These are phyloP conservation scores for Thalassoma bifasciatum DNA, from an alignment of 2,113 vertebrate species.

Conservation along the genomic window DNA sequence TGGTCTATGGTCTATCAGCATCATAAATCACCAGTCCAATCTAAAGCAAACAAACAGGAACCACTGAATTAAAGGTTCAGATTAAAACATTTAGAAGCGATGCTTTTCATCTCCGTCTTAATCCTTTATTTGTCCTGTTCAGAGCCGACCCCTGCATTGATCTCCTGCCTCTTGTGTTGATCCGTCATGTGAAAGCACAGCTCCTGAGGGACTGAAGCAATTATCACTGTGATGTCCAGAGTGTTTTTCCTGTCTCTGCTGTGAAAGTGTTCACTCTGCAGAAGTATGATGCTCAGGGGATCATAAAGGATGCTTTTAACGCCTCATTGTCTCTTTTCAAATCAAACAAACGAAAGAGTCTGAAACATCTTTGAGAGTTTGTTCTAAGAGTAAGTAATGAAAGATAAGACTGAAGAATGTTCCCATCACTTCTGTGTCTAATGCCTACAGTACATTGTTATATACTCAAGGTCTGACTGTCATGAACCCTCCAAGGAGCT, in stretches of 20 bases:
- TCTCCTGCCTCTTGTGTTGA: constrained; percentile 18
- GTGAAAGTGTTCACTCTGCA: constrained; percentile 32
- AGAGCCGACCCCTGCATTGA: constrained; percentile 53
- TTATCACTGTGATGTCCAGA: constrained; percentile 11
- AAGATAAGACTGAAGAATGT: too few species aligned
- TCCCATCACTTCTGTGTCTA: too few species aligned
- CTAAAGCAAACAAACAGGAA: too few species aligned
- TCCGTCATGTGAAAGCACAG: constrained; percentile 24
- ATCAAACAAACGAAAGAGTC: not conserved
- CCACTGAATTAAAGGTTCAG: not conserved
- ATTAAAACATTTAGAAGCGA: not conserved
- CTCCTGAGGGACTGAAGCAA: constrained; percentile 33
- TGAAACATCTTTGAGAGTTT: too few species aligned
- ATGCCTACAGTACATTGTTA: too few species aligned
- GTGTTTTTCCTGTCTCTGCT: constrained; percentile 19
- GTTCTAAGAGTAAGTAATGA: too few species aligned
- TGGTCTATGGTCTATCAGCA: too few species aligned
- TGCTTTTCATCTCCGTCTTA: constrained; percentile 10
- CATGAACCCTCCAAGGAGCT: too few species aligned
- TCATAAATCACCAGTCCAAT: too few species aligned
- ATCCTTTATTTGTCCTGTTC: constrained; percentile 16
- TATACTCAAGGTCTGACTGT: too few species aligned
- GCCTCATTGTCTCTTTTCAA: constrained; percentile 24
- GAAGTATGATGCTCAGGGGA: constrained; percentile 8
- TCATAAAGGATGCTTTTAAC: not conserved